Percentiles rank a stretch among this genome's conserved stretches.
These are phyloP conservation scores for Eudyptes chrysolophus DNA, from an alignment of 2,113 vertebrate genomes.

Conservation along the genomic window DNA sequence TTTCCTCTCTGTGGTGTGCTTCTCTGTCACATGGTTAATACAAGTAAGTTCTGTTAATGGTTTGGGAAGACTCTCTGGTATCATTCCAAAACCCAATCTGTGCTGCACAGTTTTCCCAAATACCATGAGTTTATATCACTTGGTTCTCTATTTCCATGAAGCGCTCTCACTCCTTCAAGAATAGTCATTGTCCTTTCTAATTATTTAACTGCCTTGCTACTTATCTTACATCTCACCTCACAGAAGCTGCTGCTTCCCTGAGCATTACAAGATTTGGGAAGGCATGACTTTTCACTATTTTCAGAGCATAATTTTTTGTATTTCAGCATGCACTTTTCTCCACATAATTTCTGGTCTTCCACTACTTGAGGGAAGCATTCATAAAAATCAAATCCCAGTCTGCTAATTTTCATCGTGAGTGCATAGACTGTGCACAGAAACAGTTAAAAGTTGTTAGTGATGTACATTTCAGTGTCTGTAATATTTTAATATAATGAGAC, in stretches of 20 bases:
- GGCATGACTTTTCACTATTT: not conserved
- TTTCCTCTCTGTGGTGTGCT: not conserved
- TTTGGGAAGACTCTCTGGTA: not conserved
- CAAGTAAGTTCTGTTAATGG: not conserved
- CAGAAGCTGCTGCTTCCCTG: not conserved
- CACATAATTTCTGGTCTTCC: not conserved
- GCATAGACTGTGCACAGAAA: not conserved
- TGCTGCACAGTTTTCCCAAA: not conserved
- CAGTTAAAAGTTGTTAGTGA: not conserved
- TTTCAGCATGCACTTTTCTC: not conserved
- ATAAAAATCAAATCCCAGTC: not conserved
- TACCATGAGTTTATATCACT: not conserved
- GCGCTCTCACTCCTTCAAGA: not conserved
- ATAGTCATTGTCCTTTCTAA: not conserved
- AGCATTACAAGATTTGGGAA: not conserved
- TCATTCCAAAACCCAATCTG: not conserved
- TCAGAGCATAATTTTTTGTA: not conserved
- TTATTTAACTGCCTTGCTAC: not conserved
- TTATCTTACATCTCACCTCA: not conserved
- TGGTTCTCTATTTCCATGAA: not conserved
- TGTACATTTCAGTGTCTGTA: not conserved
- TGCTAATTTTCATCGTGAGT: not conserved
- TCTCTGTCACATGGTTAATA: not conserved
- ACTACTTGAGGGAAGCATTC: not conserved
- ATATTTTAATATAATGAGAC: not conserved